Conservation (phyloP, 2,113 vertebrate species). For the Sisor rabdophorus region DNA sequence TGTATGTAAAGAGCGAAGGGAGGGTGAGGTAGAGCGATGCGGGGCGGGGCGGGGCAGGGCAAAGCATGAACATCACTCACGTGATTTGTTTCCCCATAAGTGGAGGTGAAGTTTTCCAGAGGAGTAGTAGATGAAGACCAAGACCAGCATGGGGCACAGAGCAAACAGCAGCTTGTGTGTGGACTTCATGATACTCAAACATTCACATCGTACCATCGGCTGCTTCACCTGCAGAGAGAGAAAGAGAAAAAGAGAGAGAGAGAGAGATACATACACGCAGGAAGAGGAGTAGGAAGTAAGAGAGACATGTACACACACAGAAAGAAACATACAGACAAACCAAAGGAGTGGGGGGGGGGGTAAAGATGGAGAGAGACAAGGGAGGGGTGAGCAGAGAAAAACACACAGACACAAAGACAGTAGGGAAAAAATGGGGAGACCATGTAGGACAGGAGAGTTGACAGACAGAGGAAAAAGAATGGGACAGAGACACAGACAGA, state of each 20-base stretch:
- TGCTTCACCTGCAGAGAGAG: constrained; percentile 73
- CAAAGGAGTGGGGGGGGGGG: not conserved
- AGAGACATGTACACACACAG: too few relatives aligned
- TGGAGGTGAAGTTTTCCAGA: constrained; percentile 88
- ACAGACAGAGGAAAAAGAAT: too few relatives aligned
- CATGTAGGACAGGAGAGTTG: not conserved
- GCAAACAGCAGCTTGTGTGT: constrained; percentile 91
- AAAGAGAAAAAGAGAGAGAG: too few relatives aligned
- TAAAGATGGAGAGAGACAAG: too few relatives aligned
- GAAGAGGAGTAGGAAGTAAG: not conserved
- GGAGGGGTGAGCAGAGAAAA: too few relatives aligned
- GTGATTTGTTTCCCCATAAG: constrained; percentile 85
- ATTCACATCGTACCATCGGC: constrained; percentile 80
- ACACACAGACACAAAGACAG: too few relatives aligned
- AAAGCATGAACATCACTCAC: constrained; percentile 75
- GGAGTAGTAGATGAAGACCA: constrained; percentile 95
- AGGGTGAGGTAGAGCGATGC: too few relatives aligned
- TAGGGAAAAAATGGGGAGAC: not conserved
- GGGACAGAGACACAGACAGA: too few relatives aligned
- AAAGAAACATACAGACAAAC: not conserved
- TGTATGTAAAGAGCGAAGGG: not conserved
- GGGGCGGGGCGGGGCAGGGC: too few relatives aligned
- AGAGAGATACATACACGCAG: too few relatives aligned
- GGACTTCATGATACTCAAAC: constrained; percentile 87
- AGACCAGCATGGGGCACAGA: constrained; percentile 89